Evolutionary conservation across 2,888 invertebrate species (phyloP).

Genomic region (Macaria liturata): DNA sequence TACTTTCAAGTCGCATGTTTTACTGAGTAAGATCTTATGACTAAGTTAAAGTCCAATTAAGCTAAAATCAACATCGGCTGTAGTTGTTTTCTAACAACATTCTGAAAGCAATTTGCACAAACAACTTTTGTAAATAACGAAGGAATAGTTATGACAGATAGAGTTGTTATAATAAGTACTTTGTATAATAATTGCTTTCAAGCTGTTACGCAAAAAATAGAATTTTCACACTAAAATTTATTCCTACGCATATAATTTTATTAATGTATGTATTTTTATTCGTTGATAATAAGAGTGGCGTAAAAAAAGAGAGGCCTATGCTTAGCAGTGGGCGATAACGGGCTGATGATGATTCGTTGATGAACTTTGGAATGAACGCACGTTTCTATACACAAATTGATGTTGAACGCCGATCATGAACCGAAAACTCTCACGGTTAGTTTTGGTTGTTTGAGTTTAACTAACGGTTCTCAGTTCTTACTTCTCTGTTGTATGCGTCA

Average conservation of each 20-base stretch:
- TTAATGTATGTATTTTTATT: no score
- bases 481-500: constrained; percentile 35
- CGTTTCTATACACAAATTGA: constrained; percentile 11
- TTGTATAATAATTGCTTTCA: no score
- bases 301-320: no score
- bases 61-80: constrained; percentile 3
- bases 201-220: no score
- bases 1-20: no score
- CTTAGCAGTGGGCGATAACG: no score
- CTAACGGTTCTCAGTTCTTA: constrained; percentile 11
- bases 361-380: constrained; percentile 24
- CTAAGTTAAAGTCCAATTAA: constrained; percentile 2
- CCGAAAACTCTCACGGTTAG: constrained; percentile 24
- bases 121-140: constrained; percentile 3
- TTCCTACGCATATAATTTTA: no score
- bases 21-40: not conserved
- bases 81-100: constrained; percentile 1
- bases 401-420: constrained; percentile 17
- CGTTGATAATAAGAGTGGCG: no score
- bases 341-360: no score
- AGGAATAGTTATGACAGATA: constrained; percentile 4
- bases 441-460: constrained; percentile 19
- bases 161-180: no score
- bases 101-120: not conserved
- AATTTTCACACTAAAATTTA: no score